Base-by-base conservation (phyloP, 2,797 vertebrate species). In the Coracias cyanogaster region DNA sequence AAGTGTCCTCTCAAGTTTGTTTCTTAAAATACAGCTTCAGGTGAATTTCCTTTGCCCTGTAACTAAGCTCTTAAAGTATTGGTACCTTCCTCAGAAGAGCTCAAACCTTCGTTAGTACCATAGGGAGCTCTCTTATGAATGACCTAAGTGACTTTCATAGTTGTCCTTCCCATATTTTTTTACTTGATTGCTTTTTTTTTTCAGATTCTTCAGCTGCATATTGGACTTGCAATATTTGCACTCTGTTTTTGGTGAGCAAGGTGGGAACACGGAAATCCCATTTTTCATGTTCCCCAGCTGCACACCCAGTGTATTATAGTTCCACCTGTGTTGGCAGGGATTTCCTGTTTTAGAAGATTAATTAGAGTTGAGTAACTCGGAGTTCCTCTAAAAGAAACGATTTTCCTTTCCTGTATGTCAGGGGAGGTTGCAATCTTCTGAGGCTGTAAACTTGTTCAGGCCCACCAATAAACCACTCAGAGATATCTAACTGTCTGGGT, bases 301-400 rank as follows among this genome's bases (percentile, higher is more conserved):
- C 71, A 33, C 20, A 61, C 77, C 8, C 83, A 61, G 49, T 2
- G 5, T 70, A 20, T 84, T 74, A 31, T 6, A 48, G 71, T 80
- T 91, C 83, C 93, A 96, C 94, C 95, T 97, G 89, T 85, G 67
- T 8, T 92, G 81, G 79, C 64, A 78, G 86, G 86, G 78, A 82
- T 89, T 97, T 97, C 95, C 95, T 96, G 89, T 41, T 90, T 66
- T 12, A 93, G 90, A 86, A 92, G 90, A 93, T 95, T 85, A 87
- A 93, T 96, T 95, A 13, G 41, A 43, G 46, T 95, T 95, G 89
- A 92, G 92, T 66, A 97, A 92, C 37, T 76, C 58, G 15, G 61
- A 92, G 92, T 96, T 97, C 93, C 92, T 95, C 86, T 93, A 54
- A 82, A 85, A 95, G 31, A 92, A 96, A 93, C 7, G 0, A 71